Conservation (phyloP, 2,113 vertebrate species). For the Hydrolagus affinis region DNA sequence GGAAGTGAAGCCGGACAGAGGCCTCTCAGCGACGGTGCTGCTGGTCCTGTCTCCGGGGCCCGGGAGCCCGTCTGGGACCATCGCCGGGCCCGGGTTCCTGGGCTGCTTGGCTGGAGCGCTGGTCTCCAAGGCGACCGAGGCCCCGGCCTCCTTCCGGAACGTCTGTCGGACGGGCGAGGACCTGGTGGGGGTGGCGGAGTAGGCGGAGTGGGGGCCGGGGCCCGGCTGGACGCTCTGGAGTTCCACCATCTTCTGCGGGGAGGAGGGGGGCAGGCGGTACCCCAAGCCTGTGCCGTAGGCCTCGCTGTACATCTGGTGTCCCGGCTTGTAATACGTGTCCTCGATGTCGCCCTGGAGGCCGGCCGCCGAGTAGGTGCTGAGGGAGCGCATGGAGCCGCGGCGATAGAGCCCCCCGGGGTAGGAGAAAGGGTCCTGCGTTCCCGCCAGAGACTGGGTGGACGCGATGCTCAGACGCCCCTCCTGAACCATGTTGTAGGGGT, state of each 20-base stretch:
- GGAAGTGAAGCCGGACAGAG: slow-evolving; percentile 65
- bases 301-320: slow-evolving; percentile 73
- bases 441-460: slow-evolving; percentile 77
- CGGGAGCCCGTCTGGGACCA: slow-evolving; percentile 69
- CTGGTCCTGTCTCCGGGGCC: slow-evolving; percentile 48
- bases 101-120: slow-evolving; percentile 62
- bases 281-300: slow-evolving; percentile 68
- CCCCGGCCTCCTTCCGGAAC: slow-evolving; percentile 89
- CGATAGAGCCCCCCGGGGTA: slow-evolving; percentile 87
- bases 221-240: slow-evolving; percentile 67
- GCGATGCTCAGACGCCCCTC: slow-evolving; percentile 90
- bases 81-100: slow-evolving; percentile 60
- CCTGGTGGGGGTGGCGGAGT: slow-evolving; percentile 77
- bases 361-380: slow-evolving; percentile 90
- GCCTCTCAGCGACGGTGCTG: slow-evolving; percentile 45
- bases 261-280: slow-evolving; percentile 83
- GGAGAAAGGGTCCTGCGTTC: slow-evolving; percentile 79
- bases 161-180: slow-evolving; percentile 83
- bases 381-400: slow-evolving; percentile 81
- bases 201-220: slow-evolving; percentile 56
- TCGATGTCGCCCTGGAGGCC: slow-evolving; percentile 86
- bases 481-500: slow-evolving; percentile 84
- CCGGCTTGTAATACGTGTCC: slow-evolving; percentile 81
- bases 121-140: slow-evolving; percentile 81
- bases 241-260: slow-evolving; percentile 78